Base-by-base conservation (phyloP, 1,140 invertebrate species). In the Euura lappo region DNA sequence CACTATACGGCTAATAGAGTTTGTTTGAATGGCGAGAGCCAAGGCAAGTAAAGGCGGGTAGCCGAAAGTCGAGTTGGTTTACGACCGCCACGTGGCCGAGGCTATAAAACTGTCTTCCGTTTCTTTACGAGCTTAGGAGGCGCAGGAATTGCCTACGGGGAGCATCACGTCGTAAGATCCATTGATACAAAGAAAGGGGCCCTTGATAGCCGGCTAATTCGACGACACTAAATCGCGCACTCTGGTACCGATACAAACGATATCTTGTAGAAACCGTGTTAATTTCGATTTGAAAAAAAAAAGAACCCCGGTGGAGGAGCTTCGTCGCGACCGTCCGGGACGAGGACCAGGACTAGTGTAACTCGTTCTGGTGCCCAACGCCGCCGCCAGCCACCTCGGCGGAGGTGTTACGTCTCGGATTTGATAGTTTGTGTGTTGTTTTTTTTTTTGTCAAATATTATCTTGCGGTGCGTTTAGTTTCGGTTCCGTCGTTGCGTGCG, bases 41-140 rank as follows among this genome's bases (percentile, higher is more conserved):
- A 66, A 65, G 71, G 44, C 8, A 7, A 5, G 8, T 7, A 45
- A 69, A 45, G 46, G 42, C 10, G 42, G 66, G 65, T 45, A 66
- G 66, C 8, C 13, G 47, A 75, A 75, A 72, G 77, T 74, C 72
- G 72, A 76, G 73, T 80, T 79, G 76, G 76, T 84, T 84, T 84
- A 82, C 79, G 83, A 85, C 78, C 81, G 82, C 83, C 85, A 86
- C 85, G 85, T 86, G 85, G 78, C 80, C 79, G 78, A 73, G 78
- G 79, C 81, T 82, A 84, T 83, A 83, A 85, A 86, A 86, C 84
- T 86, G 84, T 86, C 84, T 85, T 84, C 83, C 78, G 81, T 80
- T 85, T 83, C 80, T 85, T 86, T 85, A 85, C 79, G 84, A 82
- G 72, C 79, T 81, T 74, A 78, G 79, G 74, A 80, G 78, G 74